phyloP scores from a whole-genome alignment of 2,113 vertebrate species.

The Electrona antarctica region DNA sequence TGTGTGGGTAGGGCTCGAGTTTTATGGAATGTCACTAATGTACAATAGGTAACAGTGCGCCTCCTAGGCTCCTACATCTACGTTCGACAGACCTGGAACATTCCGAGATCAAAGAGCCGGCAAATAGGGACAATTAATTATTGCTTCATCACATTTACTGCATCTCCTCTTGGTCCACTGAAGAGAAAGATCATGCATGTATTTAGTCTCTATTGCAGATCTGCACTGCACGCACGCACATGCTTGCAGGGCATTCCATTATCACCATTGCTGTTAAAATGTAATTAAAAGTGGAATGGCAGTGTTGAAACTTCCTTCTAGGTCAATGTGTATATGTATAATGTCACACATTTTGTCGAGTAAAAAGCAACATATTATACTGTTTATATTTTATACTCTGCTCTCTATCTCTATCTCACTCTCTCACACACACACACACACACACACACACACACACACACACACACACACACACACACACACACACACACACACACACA shows the following conservation, averaged over 20 bases:
- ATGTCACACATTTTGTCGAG: slow-evolving; percentile 14
- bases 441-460: background rate
- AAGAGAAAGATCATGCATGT: slow-evolving; percentile 33
- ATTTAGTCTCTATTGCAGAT: no score
- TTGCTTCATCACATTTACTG: slow-evolving; percentile 56
- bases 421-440: background rate
- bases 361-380: background rate
- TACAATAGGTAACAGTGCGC: no score
- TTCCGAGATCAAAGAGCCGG: slow-evolving; percentile 56
- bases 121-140: slow-evolving; percentile 40
- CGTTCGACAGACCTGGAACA: slow-evolving; percentile 21
- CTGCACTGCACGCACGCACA: background rate
- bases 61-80: no score
- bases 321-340: slow-evolving; percentile 16
- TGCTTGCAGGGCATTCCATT: background rate
- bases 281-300: slow-evolving; percentile 16
- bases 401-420: background rate
- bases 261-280: slow-evolving; percentile 10
- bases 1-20: no score
- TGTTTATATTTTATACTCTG: no score
- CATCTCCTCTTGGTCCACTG: slow-evolving; percentile 34
- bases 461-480: background rate
- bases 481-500: background rate
- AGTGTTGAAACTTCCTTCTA: slow-evolving; percentile 10
- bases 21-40: no score